Evolutionary conservation across 2,888 invertebrate genomes (phyloP), one percentile per base, ranked within the genome.

Genomic region (Ichneumoninae sp.): DNA sequence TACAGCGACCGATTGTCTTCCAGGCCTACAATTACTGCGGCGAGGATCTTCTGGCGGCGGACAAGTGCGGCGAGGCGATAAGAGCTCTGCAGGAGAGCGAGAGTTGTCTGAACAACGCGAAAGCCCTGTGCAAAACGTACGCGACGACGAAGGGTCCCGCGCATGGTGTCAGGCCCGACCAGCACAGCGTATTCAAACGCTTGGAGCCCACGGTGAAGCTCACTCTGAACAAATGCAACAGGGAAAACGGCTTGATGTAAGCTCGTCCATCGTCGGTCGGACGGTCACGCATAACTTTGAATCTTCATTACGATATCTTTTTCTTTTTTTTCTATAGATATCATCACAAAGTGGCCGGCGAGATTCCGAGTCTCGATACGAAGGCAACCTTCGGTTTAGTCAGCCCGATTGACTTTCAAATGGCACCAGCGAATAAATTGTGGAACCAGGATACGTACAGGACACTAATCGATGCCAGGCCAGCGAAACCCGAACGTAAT

Each of bases 161-260:
- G 6, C 94, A 94, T 1, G 93, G 94, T 74, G 95, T 95, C 2
- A 94, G 94, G 87, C 96, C 95, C 2, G 95, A 95, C 84, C 94
- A 95, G 82, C 96, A 96, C 89, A 90, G 94, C 60, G 96, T 96
- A 91, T 96, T 96, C 91, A 94, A 95, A 84, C 94, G 94, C 62
- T 92, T 96, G 16, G 94, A 94, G 10, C 95, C 95, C 19, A 91
- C 95, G 69, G 94, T 96, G 19, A 94, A 94, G 84, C 91, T 95
- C 54, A 95, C 95, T 8, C 91, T 96, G 76, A 96, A 96, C 83
- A 96, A 96, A 90, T 96, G 96, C 91, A 95, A 95, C 87, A 91
- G 96, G 79, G 96, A 96, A 92, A 96, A 96, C 91, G 95, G 95
- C 78, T 94, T 96, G 85, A 96, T 96, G 95, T 96, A 91, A 93